Percentiles rank a stretch among this genome's conserved stretches.
Evolutionary conservation across 1,140 invertebrate species (phyloP).

Genomic region (Manduca sexta): DNA sequence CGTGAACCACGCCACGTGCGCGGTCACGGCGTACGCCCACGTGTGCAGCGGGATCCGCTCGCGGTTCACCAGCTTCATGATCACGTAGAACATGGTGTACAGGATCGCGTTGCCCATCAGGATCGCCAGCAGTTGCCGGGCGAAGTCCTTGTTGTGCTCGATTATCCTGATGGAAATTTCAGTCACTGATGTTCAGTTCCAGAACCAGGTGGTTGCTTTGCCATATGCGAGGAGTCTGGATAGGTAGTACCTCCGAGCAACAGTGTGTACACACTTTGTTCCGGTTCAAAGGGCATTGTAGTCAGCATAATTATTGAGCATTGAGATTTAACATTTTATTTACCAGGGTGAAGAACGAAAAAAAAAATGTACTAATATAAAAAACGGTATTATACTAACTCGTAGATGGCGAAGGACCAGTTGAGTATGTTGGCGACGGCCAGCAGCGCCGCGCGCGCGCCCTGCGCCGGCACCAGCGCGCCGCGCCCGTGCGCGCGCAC

Average conservation of each 20-base stretch:
- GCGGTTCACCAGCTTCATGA: slow-evolving; percentile 85
- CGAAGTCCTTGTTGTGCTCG: slow-evolving; percentile 83
- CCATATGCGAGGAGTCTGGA: too few relatives aligned
- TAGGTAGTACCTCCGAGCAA: too few relatives aligned
- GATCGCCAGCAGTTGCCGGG: slow-evolving; percentile 85
- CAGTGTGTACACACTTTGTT: too few relatives aligned
- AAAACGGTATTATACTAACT: too few relatives aligned
- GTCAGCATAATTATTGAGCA: too few relatives aligned
- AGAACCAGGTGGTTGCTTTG: too few relatives aligned
- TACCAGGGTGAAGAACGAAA: too few relatives aligned
- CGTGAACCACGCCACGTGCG: slow-evolving; percentile 78
- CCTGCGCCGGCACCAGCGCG: slow-evolving; percentile 33
- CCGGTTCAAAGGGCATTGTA: too few relatives aligned
- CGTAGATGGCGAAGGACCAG: slow-evolving; percentile 81
- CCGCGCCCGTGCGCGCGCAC: slow-evolving; percentile 8
- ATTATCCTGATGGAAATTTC: slow-evolving; percentile 46
- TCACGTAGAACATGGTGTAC: slow-evolving; percentile 88
- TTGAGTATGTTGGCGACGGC: slow-evolving; percentile 82
- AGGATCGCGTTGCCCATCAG: slow-evolving; percentile 89
- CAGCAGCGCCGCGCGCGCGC: slow-evolving; percentile 71
- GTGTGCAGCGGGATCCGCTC: slow-evolving; percentile 80
- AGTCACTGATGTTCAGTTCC: too few relatives aligned
- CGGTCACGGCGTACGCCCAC: slow-evolving; percentile 78
- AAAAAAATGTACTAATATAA: too few relatives aligned
- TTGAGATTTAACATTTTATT: too few relatives aligned